Evolutionary conservation across 1,140 invertebrate species (phyloP), one percentile per base, ranked within the genome.

Genomic region (Papilio glaucus): DNA sequence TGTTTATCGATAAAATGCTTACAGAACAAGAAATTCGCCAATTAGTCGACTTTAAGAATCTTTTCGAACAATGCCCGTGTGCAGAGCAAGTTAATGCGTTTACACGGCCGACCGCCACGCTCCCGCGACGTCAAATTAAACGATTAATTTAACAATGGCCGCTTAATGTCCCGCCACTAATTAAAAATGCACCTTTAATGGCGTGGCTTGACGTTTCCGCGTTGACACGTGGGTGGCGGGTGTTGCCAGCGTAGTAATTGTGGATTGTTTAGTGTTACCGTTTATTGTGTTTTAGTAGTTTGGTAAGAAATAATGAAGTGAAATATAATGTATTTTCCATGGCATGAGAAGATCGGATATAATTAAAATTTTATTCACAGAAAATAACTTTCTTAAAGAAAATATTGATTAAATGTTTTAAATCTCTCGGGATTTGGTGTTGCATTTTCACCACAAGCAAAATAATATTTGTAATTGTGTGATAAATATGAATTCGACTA

Each of bases 41-140:
- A 57, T 57, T 57, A 57, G 49, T 57, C 49, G 49, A 57, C 9
- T 57, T 57, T 57, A 57, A 57, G 49, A 24, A 24, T 57, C 29
- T 2, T 33, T 12, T 1, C 49, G 24, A 75, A 77, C 75, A 77
- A 77, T 77, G 69, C 69, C 24, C 57, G 71, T 57, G 10, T 4
- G 18, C 21, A 12, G 49, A 10, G 4, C 21, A 24, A 74, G 65
- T 73, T 74, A 74, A 71, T 74, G 73, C 68, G 61, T 74, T 74
- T 71, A 74, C 73, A 74, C 70, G 73, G 70, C 73, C 73, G 21
- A 71, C 29, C 21, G 72, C 63, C 69, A 77, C 75, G 75, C 75
- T 77, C 45, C 68, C 39, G 41, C 70, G 75, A 70, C 49, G 39
- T 71, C 72, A 73, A 77, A 77, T 77, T 73, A 71, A 77, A 77